Percentiles rank a stretch among this genome's conserved stretches.
These are phyloP conservation scores for Ectobius pallidus DNA, from an alignment of 2,888 invertebrate species.

Conservation along the genomic window DNA sequence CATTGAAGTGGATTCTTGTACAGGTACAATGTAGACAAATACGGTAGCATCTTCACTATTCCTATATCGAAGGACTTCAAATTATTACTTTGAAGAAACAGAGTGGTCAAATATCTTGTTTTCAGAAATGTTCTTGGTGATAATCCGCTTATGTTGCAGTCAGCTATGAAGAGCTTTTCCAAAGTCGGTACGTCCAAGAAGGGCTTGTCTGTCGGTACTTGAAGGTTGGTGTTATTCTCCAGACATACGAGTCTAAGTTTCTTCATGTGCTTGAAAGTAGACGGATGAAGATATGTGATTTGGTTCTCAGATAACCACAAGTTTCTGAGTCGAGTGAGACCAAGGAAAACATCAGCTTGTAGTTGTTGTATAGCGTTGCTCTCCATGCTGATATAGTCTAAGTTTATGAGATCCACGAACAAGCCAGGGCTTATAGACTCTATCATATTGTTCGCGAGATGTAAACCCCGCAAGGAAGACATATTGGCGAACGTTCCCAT, in stretches of 20 bases:
- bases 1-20: constrained; percentile 8
- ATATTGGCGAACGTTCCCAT: constrained; percentile 6
- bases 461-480: not conserved
- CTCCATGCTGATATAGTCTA: constrained; percentile 16
- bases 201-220: constrained; percentile 8
- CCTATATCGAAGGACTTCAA: not conserved
- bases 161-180: not conserved
- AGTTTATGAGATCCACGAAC: not conserved
- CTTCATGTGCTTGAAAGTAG: constrained; percentile 21
- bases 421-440: not conserved
- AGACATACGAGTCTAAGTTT: not conserved
- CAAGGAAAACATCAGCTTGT: constrained; percentile 11
- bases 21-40: not conserved
- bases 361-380: not conserved
- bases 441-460: constrained; percentile 7
- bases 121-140: not conserved
- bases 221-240: not conserved
- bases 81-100: constrained; percentile 1
- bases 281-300: not conserved
- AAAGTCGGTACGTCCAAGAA: constrained; percentile 15
- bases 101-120: not conserved
- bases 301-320: constrained; percentile 9
- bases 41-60: constrained; percentile 1
- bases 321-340: not conserved
- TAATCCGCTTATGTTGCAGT: not conserved